Conservation (phyloP, 1,140 invertebrate species). For the Ruditapes philippinarum region DNA sequence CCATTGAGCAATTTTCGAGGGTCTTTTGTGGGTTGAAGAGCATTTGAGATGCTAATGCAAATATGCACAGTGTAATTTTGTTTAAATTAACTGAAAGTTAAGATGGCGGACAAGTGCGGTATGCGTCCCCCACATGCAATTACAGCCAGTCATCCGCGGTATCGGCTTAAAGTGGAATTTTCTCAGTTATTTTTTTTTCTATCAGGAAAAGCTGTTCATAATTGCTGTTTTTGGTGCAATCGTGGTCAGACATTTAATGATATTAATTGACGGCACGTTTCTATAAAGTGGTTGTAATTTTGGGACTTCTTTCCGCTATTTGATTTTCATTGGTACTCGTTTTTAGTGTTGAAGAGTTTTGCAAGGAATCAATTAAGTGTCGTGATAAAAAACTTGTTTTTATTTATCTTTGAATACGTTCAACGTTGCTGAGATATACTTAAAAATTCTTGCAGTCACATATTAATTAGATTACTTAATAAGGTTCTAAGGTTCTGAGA, state of each 20-base stretch:
- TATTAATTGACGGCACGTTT: slow-evolving; percentile 44
- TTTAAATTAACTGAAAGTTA: slow-evolving; percentile 68
- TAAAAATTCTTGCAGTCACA: no score
- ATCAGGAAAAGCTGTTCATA: slow-evolving; percentile 29
- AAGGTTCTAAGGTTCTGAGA: no score
- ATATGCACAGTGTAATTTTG: slow-evolving; percentile 57
- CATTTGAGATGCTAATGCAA: slow-evolving; percentile 51
- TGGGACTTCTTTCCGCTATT: not conserved
- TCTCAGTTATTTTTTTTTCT: slow-evolving; percentile 20
- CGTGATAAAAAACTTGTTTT: not conserved
- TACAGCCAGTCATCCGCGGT: slow-evolving; percentile 1
- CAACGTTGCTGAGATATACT: no score
- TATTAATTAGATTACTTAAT: no score
- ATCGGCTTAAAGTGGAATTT: slow-evolving; percentile 56
- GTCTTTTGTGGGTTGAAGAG: slow-evolving; percentile 48
- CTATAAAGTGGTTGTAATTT: not conserved
- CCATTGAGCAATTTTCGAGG: slow-evolving; percentile 66
- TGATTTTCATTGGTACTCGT: slow-evolving; percentile 10
- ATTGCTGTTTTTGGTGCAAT: slow-evolving; percentile 30
- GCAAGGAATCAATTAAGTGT: not conserved
- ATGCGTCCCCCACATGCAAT: slow-evolving; percentile 11
- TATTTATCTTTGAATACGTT: no score
- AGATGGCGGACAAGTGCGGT: slow-evolving; percentile 44
- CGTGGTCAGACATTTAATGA: slow-evolving; percentile 11
- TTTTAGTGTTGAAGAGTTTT: not conserved